Conservation (phyloP, 2,888 invertebrate genomes). For the Encarsia formosa region DNA sequence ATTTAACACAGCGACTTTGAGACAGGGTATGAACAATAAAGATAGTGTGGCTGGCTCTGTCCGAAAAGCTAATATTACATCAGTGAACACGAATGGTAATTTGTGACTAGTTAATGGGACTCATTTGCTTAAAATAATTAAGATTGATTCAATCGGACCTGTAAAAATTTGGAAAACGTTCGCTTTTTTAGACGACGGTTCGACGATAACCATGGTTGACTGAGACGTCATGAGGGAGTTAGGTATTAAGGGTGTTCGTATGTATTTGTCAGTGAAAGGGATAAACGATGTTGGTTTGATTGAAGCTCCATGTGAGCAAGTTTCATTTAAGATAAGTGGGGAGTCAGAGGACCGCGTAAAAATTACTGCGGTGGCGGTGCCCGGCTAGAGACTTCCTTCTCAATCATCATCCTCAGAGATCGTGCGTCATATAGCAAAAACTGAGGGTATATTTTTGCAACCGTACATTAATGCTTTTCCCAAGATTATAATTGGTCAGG, state of each 20-base stretch:
- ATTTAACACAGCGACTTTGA: background rate
- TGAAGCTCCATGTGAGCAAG: background rate
- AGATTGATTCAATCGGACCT: background rate
- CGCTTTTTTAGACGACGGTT: background rate
- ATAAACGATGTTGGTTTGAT: background rate
- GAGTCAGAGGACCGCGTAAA: background rate
- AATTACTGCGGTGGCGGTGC: background rate
- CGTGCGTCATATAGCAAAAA: background rate
- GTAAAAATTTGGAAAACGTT: background rate
- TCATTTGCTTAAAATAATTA: background rate
- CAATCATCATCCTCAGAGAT: background rate
- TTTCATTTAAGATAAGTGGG: background rate
- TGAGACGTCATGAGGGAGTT: background rate
- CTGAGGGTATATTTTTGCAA: background rate
- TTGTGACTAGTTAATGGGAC: background rate
- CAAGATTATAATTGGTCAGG: background rate
- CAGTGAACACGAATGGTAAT: background rate
- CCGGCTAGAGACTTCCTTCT: background rate
- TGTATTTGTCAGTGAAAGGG: background rate
- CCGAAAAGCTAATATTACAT: background rate
- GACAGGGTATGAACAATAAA: background rate
- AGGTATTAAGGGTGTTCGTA: background rate
- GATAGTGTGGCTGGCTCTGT: background rate
- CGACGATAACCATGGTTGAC: background rate
- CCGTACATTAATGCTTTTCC: background rate